phyloP scores from a whole-genome alignment of 1,140 invertebrate genomes.

The Reticulitermes speratus region DNA sequence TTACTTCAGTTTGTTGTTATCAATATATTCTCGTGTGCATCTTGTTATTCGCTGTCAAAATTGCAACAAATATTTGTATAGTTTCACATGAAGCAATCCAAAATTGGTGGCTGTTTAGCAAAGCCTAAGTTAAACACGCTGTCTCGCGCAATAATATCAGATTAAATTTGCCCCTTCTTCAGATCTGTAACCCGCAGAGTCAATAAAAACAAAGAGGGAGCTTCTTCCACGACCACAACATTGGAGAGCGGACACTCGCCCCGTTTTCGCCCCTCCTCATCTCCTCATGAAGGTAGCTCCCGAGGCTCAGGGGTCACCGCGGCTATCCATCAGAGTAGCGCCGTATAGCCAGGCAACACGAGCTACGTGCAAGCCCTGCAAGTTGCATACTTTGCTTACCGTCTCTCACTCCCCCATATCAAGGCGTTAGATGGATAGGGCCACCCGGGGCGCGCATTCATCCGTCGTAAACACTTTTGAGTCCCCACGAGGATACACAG shows the following conservation, averaged over 20 bases:
- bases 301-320: neutral
- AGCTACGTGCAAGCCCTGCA: neutral
- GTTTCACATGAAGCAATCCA: no score
- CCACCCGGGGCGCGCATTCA: conserved; percentile 2
- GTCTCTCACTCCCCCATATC: neutral
- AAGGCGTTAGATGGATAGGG: conserved; percentile 14
- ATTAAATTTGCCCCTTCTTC: no score
- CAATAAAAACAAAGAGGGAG: neutral
- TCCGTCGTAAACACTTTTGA: conserved; percentile 6
- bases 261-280: neutral
- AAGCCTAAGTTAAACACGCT: no score
- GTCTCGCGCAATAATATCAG: no score
- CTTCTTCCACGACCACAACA: neutral
- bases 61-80: no score
- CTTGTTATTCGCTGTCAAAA: no score
- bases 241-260: neutral
- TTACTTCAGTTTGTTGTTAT: no score
- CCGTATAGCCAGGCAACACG: conserved; percentile 6
- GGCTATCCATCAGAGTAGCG: conserved; percentile 3
- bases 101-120: no score
- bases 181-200: no score
- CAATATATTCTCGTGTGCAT: no score
- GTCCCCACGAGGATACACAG: neutral
- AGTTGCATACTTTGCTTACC: conserved; percentile 18
- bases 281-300: neutral